Percentiles rank a stretch among this genome's conserved stretches.
These are phyloP conservation scores for Python bivittatus DNA, from an alignment of 2,113 vertebrate genomes.

Conservation along the genomic window DNA sequence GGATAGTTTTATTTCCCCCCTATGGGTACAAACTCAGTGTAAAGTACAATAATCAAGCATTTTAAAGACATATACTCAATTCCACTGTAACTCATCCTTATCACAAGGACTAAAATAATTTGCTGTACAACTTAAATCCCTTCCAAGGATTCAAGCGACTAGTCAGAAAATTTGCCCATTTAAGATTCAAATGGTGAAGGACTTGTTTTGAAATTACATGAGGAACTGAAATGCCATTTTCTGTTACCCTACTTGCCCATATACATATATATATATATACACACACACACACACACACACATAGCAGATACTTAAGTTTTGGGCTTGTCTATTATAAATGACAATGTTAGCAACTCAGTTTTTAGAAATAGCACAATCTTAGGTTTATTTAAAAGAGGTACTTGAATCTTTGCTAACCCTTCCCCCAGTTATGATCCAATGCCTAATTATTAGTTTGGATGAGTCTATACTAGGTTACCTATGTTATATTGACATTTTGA, in stretches of 20 bases:
- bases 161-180: not conserved
- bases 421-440: not conserved
- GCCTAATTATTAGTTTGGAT: not conserved
- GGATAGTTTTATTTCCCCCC: slow-evolving; percentile 20
- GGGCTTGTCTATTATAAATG: not conserved
- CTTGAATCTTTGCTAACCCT: not conserved
- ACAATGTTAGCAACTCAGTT: not conserved
- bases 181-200: not conserved
- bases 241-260: not conserved
- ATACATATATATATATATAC: not conserved
- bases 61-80: slow-evolving; percentile 21
- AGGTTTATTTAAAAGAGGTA: slow-evolving; percentile 10
- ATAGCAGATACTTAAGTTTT: not conserved
- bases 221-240: not conserved
- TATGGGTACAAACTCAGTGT: slow-evolving; percentile 15
- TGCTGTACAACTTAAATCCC: not conserved
- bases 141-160: not conserved
- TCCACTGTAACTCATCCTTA: slow-evolving; percentile 13
- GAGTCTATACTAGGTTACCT: not conserved
- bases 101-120: slow-evolving; percentile 14
- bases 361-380: not conserved
- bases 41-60: slow-evolving; percentile 32
- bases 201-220: not conserved
- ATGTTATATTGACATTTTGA: not conserved
- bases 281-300: not conserved